A percentile compares a stretch with the other conserved stretches of the same genome.
phyloP scores from a whole-genome alignment of 2,888 invertebrate genomes.

The Leptopilina syphax region DNA sequence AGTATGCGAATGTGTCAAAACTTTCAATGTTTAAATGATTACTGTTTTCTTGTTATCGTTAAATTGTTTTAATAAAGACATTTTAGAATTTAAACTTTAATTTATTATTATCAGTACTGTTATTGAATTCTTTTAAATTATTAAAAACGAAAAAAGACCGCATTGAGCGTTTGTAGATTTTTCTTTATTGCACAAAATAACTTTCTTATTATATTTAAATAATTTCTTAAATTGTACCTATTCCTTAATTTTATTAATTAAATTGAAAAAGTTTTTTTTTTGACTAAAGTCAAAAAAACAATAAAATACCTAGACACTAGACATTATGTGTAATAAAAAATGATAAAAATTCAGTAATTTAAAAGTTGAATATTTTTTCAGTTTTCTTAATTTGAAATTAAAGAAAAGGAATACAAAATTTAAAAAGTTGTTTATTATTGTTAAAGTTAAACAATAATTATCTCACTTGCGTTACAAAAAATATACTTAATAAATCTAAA shows the following conservation, averaged over 20 bases:
- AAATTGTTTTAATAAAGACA: conserved; percentile 67
- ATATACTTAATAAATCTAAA: conserved; percentile 70
- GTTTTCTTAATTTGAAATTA: not conserved
- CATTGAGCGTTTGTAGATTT: too few relatives aligned
- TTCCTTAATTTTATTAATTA: too few relatives aligned
- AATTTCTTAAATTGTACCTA: too few relatives aligned
- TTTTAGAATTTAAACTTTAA: conserved; percentile 14
- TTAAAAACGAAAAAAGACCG: too few relatives aligned
- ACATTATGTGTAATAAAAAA: not conserved
- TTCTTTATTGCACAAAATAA: too few relatives aligned
- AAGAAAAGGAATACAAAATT: not conserved
- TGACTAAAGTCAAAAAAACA: not conserved
- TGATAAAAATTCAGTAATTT: too few relatives aligned
- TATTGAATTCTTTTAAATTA: too few relatives aligned
- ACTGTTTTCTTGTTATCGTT: conserved; percentile 72
- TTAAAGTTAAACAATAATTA: conserved; percentile 48
- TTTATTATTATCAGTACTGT: not conserved
- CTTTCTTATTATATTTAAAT: too few relatives aligned
- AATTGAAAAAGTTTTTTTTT: not conserved
- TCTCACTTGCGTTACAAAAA: conserved; percentile 72
- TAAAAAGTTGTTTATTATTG: conserved; percentile 6
- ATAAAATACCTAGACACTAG: too few relatives aligned
- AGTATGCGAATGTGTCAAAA: not conserved
- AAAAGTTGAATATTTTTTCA: not conserved
- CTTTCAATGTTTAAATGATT: conserved; percentile 59